Base-by-base conservation (phyloP, 2,797 vertebrate genomes). In the Pseudochirops cupreus region DNA sequence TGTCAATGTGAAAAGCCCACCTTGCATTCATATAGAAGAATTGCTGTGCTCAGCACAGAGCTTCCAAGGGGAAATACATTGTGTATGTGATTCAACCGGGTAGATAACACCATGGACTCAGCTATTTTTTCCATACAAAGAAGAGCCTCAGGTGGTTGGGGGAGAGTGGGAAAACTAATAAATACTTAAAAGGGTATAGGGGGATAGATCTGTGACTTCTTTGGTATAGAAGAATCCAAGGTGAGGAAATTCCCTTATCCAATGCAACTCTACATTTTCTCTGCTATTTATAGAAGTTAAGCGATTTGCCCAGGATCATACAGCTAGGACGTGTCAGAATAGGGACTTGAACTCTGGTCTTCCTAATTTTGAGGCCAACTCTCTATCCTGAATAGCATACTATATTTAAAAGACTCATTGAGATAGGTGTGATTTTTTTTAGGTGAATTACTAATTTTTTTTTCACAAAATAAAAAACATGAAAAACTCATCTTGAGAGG, bases 1-100 rank as follows among this genome's bases (percentile, higher is more conserved):
- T 53, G 94, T 92, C 59, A 0, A 10, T 55, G 93, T 58, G 82
- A 67, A 28, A 24, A 82, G 33, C 16, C 91, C 56, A 82, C 87
- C 92, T 92, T 89, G n/a, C 74, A 91, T 91, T 26, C 58, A 11
- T 16, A 31, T 0, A 55, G 93, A 67, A 90, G 74, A 94, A 92
- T 74, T 50, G 89, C 58, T 31, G 21, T 74, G 29, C 31, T 74
- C 91, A 28, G 10, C 18, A 2, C n/a, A 1, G 21, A 87, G 56
- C 91, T 87, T 67, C 55, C 58, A 55, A 31, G 89, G 55, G 6
- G 28, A 54, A 92, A 21, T 21, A 24, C 1, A 1, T 21, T 26
- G 46, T 46, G 59, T 10, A 52, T 12, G 12, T 92, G 59, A 67
- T 21, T 89, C 74, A 39, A 54, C 52, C 87, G 26, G 91, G 54